Evolutionary conservation across 2,797 vertebrate genomes (phyloP).

Genomic region (Squalus acanthias): DNA sequence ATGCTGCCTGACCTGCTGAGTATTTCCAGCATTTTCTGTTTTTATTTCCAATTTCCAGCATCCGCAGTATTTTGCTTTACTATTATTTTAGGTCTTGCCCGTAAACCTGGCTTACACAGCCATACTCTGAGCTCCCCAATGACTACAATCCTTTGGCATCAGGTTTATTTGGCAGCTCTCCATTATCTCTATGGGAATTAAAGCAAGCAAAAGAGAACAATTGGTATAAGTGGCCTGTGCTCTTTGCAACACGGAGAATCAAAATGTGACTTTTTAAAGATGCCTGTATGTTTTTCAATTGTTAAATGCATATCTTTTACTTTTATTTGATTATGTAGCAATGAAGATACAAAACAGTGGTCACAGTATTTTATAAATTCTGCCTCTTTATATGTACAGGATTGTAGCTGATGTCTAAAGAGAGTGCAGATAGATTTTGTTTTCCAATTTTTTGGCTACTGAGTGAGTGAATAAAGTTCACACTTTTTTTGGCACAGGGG

Average conservation of each 20-base stretch:
- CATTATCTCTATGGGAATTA: not conserved
- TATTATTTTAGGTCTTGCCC: not conserved
- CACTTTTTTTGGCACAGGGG: too few species aligned
- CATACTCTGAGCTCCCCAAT: not conserved
- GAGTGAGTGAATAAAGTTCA: too few species aligned
- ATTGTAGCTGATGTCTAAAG: too few species aligned
- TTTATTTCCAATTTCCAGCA: too few species aligned
- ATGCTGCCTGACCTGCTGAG: too few species aligned
- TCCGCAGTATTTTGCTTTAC: too few species aligned
- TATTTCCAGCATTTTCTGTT: too few species aligned
- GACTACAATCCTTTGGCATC: not conserved
- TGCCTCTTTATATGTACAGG: not conserved
- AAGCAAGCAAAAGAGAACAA: not conserved
- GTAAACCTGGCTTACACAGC: not conserved
- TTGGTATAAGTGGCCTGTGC: not conserved
- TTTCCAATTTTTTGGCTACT: too few species aligned
- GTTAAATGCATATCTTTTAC: not conserved
- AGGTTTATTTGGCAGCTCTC: not conserved
- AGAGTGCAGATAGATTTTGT: too few species aligned
- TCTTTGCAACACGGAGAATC: not conserved
- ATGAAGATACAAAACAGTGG: not conserved
- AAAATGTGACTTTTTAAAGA: not conserved
- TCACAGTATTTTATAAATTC: not conserved
- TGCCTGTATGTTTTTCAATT: not conserved
- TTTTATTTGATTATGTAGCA: not conserved